A percentile compares a stretch with the other conserved stretches of the same genome.
These are phyloP conservation scores for Celastrina argiolus DNA, from an alignment of 2,888 invertebrate genomes.

Conservation along the genomic window DNA sequence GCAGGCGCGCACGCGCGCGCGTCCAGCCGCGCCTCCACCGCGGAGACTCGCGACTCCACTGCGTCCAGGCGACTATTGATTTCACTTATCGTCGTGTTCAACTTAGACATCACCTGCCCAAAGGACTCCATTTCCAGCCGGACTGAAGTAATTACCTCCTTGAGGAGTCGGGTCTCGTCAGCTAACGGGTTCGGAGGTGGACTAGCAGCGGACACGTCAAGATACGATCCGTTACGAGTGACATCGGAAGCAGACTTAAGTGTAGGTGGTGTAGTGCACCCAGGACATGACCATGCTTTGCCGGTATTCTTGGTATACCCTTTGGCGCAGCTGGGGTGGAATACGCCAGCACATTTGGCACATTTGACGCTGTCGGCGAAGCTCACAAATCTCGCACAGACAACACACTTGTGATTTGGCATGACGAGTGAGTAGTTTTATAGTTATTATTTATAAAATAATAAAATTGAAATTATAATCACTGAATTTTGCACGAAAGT, in stretches of 20 bases:
- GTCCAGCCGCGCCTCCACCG: not conserved
- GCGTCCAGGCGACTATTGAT: not conserved
- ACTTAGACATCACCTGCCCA: not conserved
- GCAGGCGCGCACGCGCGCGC: not conserved
- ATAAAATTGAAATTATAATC: no score
- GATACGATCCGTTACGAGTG: not conserved
- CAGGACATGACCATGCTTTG: not conserved
- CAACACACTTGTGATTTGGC: not conserved
- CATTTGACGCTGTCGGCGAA: not conserved
- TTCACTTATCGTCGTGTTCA: not conserved
- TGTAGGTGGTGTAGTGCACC: not conserved
- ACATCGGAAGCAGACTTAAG: not conserved
- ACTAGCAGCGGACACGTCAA: no score
- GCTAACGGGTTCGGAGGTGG: not conserved
- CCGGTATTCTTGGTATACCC: not conserved
- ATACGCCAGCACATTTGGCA: not conserved
- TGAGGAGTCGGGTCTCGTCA: not conserved
- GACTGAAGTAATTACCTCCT: not conserved
- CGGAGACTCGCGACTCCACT: not conserved
- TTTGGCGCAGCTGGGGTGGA: not conserved
- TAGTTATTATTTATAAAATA: not conserved
- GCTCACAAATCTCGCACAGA: not conserved
- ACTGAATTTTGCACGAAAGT: no score
- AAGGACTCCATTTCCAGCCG: no score
- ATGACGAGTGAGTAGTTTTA: no score